phyloP scores from a whole-genome alignment of 2,888 invertebrate genomes.

The Hoplodrina ambigua region DNA sequence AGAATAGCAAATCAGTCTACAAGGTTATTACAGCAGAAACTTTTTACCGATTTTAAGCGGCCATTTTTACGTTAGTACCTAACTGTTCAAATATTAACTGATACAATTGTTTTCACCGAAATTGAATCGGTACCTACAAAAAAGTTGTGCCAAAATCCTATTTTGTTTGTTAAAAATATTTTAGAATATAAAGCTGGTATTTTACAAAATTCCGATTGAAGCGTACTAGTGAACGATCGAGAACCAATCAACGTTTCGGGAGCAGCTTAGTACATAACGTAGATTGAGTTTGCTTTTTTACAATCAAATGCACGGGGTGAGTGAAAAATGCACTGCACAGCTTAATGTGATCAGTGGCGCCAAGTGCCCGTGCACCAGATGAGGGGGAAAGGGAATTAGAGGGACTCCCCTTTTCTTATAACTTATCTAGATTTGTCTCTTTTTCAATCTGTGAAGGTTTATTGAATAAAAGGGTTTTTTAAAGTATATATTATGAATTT shows the following conservation, averaged over 20 bases:
- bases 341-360: conserved; percentile 39
- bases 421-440: conserved; percentile 4
- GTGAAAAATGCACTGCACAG: conserved; percentile 46
- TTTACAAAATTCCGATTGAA: conserved; percentile 22
- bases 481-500: neutral
- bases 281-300: conserved; percentile 42
- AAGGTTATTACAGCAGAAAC: no score
- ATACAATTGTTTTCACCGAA: neutral
- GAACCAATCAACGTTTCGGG: conserved; percentile 44
- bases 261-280: conserved; percentile 21
- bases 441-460: neutral
- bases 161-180: conserved; percentile 1
- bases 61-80: no score
- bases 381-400: neutral
- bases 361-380: conserved; percentile 16
- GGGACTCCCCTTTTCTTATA: neutral
- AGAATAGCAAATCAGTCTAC: no score
- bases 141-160: neutral
- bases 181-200: conserved; percentile 18
- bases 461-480: neutral
- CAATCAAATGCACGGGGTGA: conserved; percentile 46
- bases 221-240: conserved; percentile 22
- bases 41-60: no score
- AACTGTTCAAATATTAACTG: no score
- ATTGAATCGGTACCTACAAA: neutral